Evolutionary conservation across 35 echinoderm and acorn worm genomes (phyloP).

Genomic region (Acanthaster planci): DNA sequence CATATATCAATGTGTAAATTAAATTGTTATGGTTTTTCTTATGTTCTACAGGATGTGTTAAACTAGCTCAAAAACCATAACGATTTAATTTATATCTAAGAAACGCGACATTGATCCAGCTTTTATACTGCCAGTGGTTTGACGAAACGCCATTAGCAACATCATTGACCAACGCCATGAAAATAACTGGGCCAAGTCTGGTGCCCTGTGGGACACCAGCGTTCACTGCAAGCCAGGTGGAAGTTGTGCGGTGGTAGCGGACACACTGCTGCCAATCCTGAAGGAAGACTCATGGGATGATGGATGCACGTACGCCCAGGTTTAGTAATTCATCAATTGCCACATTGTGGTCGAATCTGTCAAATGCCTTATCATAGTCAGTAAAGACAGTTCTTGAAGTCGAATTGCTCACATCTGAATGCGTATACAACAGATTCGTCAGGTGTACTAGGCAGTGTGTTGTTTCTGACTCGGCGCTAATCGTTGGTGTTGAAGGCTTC

Average conservation of each 20-base stretch:
- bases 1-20: no score
- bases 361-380: constrained; percentile 45
- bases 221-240: background rate
- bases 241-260: no score
- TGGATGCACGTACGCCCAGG: background rate
- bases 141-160: no score
- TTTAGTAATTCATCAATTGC: background rate
- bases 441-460: constrained; percentile 48
- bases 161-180: constrained; percentile 23
- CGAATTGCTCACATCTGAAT: constrained; percentile 24
- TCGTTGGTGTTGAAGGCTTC: no score
- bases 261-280: background rate
- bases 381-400: constrained; percentile 35
- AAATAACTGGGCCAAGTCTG: constrained; percentile 26
- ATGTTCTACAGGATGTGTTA: no score
- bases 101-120: no score
- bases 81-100: no score
- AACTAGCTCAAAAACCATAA: no score
- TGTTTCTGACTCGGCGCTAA: no score
- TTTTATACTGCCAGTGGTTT: constrained; percentile 32
- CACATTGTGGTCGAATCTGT: no score
- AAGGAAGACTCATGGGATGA: constrained; percentile 13
- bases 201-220: constrained; percentile 29
- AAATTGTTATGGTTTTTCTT: no score
- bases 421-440: constrained; percentile 16